Evolutionary conservation across 2,113 vertebrate species (phyloP), one percentile per base, ranked within the genome.

Genomic region (Pseudorhombus dupliciocellatus): DNA sequence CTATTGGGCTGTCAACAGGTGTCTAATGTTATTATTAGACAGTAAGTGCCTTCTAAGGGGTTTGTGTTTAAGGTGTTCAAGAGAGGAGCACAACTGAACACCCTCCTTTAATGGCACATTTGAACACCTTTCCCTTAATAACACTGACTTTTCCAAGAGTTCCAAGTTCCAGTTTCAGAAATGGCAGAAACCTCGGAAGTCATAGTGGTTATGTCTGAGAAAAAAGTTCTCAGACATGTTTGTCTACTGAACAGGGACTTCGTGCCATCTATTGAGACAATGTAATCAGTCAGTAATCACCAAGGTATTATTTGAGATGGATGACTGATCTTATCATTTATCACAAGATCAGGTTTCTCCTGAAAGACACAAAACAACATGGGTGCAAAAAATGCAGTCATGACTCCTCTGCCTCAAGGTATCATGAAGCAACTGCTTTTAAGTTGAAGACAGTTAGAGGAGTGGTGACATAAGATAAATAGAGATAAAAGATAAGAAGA

Each of bases 381-480:
- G 3, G 7, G 20, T 50, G 14, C 46, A 8, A 15, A 50, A 46
- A 50, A 50, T 50, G 46, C 20, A n/a, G 46, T n/a, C 46, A 50
- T n/a, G 46, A 50, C 46, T 7, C 20, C 46, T n/a, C 16, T 14
- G 7, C 42, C 5, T 65, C 42, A 44, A 24, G 51, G 46, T 18
- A 50, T 50, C 46, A 50, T 20, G 46, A n/a, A n/a, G 46, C 46
- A 50, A 50, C 20, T n/a, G 20, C 46, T 50, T 50, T 50, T n/a
- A 78, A 62, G 77, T 73, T 67, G 78, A 77, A 68, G 73, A 48
- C 46, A 64, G 15, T 50, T 48, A 50, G 58, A 50, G 46, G 46
- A 78, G 44, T 46, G 34, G 53, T 75, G 77, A 65, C 3, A 4
- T 61, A 72, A 78, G 66, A 77, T 60, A n/a, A 46, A 61, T 26